phyloP scores from a whole-genome alignment of 2,113 vertebrate species.

The Malurus elegans region DNA sequence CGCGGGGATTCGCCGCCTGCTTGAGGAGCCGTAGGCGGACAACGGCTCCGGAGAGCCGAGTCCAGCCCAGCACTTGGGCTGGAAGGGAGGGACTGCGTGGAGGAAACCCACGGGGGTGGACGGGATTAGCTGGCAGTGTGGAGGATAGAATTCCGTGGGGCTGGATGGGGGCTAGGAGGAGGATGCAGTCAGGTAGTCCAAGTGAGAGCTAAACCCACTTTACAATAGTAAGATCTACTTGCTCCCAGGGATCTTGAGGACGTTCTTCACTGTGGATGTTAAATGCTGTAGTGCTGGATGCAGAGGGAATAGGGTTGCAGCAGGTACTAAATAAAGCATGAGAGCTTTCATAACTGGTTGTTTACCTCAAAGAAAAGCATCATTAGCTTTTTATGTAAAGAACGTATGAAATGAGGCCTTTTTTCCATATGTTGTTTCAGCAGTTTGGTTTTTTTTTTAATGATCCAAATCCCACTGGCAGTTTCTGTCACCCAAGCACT shows the following conservation, averaged over 20 bases:
- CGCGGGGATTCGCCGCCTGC: background rate
- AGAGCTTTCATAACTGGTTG: background rate
- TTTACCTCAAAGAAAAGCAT: background rate
- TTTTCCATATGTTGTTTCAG: background rate
- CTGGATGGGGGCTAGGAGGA: background rate
- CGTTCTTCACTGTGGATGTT: background rate
- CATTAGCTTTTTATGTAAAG: background rate
- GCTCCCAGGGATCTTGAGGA: background rate
- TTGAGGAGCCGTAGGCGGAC: background rate
- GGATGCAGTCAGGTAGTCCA: background rate
- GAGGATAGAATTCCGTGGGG: background rate
- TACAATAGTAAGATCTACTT: background rate
- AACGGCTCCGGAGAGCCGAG: background rate
- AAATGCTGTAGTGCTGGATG: background rate
- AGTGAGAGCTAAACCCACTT: background rate
- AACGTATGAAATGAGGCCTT: background rate
- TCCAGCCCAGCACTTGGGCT: background rate
- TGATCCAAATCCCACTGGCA: accelerated
- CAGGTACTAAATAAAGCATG: accelerated
- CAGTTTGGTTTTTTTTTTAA: background rate
- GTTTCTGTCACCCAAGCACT: background rate
- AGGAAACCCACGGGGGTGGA: background rate
- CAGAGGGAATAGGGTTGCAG: background rate
- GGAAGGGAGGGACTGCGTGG: background rate
- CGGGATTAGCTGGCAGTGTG: background rate